phyloP scores from a whole-genome alignment of 2,888 invertebrate species.

The Caenorhabditis wallacei region DNA sequence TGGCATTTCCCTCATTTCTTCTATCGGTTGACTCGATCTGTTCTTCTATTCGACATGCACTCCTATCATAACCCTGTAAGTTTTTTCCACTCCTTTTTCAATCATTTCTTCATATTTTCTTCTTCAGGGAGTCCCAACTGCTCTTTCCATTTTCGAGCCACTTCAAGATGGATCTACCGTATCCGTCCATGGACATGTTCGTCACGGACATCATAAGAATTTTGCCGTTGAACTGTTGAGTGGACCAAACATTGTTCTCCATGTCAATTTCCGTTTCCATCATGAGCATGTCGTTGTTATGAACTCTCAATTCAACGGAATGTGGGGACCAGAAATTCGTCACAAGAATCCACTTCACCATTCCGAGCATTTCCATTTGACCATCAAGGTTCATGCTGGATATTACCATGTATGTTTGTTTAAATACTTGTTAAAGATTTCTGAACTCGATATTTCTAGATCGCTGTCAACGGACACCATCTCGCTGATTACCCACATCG shows the following conservation, averaged over 20 bases:
- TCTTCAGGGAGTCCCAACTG: conserved; percentile 66
- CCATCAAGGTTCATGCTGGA: conserved; percentile 72
- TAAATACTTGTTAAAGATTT: not conserved
- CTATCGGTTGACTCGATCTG: conserved; percentile 12
- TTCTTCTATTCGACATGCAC: conserved; percentile 60
- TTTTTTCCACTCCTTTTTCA: conserved; percentile 30
- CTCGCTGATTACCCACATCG: conserved; percentile 77
- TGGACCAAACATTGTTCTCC: conserved; percentile 77
- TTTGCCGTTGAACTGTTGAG: conserved; percentile 78
- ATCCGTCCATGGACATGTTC: conserved; percentile 69
- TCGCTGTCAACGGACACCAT: conserved; percentile 75
- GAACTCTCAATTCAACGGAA: conserved; percentile 71
- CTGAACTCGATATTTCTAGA: conserved; percentile 55
- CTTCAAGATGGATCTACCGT: conserved; percentile 67
- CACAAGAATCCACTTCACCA: conserved; percentile 75
- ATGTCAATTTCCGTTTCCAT: conserved; percentile 79
- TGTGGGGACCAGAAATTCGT: conserved; percentile 75
- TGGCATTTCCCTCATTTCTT: conserved; percentile 11
- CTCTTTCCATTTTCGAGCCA: conserved; percentile 68
- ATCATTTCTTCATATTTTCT: not conserved
- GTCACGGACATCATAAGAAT: conserved; percentile 72
- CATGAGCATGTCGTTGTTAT: conserved; percentile 72
- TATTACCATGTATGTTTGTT: conserved; percentile 72
- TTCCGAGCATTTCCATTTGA: conserved; percentile 76
- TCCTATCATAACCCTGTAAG: conserved; percentile 72